Evolutionary conservation across 2,888 invertebrate genomes (phyloP).

Genomic region (Micoletzkya japonica): DNA sequence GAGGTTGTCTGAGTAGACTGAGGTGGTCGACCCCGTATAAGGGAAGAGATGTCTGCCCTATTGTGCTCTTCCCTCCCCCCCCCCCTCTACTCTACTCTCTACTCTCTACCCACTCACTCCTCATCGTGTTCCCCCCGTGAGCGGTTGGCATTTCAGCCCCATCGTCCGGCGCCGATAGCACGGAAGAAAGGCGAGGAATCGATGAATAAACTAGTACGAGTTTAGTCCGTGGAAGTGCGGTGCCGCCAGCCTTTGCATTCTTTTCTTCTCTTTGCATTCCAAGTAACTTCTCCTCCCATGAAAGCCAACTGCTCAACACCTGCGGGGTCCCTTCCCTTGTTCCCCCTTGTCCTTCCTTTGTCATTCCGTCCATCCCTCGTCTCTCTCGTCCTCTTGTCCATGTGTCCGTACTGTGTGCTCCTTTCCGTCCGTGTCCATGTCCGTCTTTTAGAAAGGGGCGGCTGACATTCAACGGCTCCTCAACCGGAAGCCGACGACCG

Average conservation of each 20-base stretch:
- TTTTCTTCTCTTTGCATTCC: too few species aligned
- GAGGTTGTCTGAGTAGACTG: too few species aligned
- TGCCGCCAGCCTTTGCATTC: too few species aligned
- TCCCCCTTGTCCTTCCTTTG: too few species aligned
- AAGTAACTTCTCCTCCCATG: too few species aligned
- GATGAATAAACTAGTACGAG: too few species aligned
- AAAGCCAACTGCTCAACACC: too few species aligned
- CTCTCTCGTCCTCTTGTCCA: not conserved
- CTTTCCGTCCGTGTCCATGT: conserved; percentile 4
- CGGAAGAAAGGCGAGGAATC: not conserved
- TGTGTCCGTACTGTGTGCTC: not conserved
- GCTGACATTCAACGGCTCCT: conserved; percentile 56
- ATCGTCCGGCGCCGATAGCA: conserved; percentile 11
- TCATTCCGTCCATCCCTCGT: too few species aligned
- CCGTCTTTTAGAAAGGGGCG: conserved; percentile 49
- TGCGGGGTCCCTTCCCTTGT: too few species aligned
- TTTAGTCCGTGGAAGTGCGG: too few species aligned
- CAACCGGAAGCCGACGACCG: conserved; percentile 51
- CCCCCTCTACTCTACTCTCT: not conserved
- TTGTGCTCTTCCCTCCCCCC: not conserved
- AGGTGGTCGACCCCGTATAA: too few species aligned
- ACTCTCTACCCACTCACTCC: not conserved
- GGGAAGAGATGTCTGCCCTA: not conserved
- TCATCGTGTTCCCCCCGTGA: too few species aligned
- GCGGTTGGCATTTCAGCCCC: conserved; percentile 29